Evolutionary conservation across 2,113 vertebrate genomes (phyloP).

Genomic region (Heterochromis multidens): DNA sequence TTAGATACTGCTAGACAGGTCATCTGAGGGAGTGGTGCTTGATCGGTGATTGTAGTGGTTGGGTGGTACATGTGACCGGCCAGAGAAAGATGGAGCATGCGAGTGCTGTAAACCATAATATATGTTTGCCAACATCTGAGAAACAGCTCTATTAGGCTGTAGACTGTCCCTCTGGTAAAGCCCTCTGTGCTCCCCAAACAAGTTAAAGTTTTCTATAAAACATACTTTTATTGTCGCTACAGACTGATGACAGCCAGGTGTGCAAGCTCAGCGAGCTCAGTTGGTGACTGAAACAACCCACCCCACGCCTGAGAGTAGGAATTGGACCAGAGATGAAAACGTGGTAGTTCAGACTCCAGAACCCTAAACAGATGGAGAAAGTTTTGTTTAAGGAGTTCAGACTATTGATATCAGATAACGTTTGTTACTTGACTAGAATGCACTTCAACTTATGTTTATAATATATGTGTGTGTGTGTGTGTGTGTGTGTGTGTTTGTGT

Average conservation of each 20-base stretch:
- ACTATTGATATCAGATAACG: not conserved
- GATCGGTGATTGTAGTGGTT: not conserved
- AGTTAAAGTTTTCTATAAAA: not conserved
- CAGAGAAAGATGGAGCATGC: not conserved
- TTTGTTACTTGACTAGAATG: not conserved
- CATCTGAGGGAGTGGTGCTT: not conserved
- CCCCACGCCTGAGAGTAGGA: not conserved
- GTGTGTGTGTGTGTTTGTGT: no score
- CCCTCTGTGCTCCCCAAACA: not conserved
- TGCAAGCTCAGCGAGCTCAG: not conserved
- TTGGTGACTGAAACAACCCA: not conserved
- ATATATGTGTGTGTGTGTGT: not conserved
- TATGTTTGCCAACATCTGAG: not conserved
- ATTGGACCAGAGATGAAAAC: not conserved
- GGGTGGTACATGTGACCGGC: not conserved
- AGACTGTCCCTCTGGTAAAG: rapidly evolving
- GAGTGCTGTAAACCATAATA: not conserved
- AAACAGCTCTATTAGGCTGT: not conserved
- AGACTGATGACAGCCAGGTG: not conserved
- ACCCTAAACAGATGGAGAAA: not conserved
- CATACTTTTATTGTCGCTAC: not conserved
- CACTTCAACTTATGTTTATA: not conserved
- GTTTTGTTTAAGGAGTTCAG: not conserved
- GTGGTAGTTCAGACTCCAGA: not conserved
- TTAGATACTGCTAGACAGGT: not conserved